These are phyloP conservation scores for Dicaeum eximium DNA, from an alignment of 2,113 vertebrate species.

Conservation along the genomic window DNA sequence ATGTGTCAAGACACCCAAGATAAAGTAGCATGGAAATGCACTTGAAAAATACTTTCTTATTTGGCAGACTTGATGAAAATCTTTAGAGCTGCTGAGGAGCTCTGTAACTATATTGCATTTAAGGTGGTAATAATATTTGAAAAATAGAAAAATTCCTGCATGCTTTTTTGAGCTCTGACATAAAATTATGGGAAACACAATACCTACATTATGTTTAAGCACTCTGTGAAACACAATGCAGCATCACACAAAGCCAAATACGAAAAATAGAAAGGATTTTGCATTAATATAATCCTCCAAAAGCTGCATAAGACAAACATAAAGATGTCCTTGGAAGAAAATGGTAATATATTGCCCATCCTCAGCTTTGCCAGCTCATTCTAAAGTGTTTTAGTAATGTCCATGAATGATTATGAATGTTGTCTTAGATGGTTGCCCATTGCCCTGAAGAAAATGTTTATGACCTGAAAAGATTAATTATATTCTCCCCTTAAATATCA, in stretches of 20 bases:
- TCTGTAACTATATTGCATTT: neutral
- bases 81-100: neutral
- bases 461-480: conserved; percentile 69
- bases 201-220: neutral
- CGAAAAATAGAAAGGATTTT: conserved; percentile 22
- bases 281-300: conserved; percentile 19
- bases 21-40: neutral
- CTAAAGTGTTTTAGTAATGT: conserved; percentile 40
- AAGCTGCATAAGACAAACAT: neutral
- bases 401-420: conserved; percentile 65
- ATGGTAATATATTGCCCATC: neutral
- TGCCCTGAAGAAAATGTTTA: conserved; percentile 77
- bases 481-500: conserved; percentile 71
- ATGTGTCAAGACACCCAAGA: neutral
- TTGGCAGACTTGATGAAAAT: neutral
- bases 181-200: conserved; percentile 7
- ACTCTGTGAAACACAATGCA: neutral
- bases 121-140: neutral
- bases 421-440: conserved; percentile 60
- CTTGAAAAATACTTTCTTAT: neutral
- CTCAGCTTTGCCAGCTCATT: conserved; percentile 43
- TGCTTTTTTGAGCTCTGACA: neutral
- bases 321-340: conserved; percentile 47
- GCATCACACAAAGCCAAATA: neutral
- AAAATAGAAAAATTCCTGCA: neutral